These are phyloP conservation scores for Bufo gargarizans DNA, from an alignment of 2,113 vertebrate genomes.

Conservation along the genomic window DNA sequence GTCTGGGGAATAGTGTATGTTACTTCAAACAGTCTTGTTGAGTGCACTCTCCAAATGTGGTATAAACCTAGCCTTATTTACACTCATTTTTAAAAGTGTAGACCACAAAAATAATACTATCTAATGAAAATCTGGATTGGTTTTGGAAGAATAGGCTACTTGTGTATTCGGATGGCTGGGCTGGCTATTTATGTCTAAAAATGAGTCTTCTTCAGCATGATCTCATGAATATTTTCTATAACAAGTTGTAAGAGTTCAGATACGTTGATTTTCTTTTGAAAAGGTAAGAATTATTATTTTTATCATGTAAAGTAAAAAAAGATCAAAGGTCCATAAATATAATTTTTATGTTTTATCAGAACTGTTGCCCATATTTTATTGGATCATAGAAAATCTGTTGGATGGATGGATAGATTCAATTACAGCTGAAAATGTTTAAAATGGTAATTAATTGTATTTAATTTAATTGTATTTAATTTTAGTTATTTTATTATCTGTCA, in stretches of 20 bases:
- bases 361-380: neutral
- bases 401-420: neutral
- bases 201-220: neutral
- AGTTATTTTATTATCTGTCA: neutral
- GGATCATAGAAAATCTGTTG: neutral
- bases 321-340: neutral
- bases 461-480: neutral
- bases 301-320: neutral
- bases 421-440: neutral
- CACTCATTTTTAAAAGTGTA: neutral
- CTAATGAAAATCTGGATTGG: neutral
- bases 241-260: neutral
- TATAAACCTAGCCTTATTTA: neutral
- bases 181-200: neutral
- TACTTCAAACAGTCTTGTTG: neutral
- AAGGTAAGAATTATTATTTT: neutral
- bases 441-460: neutral
- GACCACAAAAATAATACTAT: neutral
- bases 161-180: neutral
- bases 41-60: neutral
- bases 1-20: too few species aligned
- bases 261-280: neutral
- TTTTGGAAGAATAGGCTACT: neutral
- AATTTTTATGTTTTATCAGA: neutral
- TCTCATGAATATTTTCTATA: neutral